Base-by-base conservation (phyloP, 35 echinoderm and acorn worm genomes). In the Acanthaster planci region DNA sequence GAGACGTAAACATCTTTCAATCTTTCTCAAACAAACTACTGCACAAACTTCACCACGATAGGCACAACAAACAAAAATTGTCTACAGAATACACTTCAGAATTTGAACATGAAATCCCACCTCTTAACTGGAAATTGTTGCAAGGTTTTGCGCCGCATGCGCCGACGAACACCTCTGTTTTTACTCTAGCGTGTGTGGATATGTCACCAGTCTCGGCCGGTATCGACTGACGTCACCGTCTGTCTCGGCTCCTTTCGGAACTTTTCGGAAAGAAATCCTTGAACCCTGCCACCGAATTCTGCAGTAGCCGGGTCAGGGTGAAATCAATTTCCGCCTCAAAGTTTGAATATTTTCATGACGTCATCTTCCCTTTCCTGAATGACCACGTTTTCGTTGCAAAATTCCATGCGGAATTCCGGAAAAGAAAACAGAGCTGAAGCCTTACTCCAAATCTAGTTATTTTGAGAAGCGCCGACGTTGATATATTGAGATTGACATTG, bases 221-320 rank as follows among this genome's bases (percentile, higher is more conserved):
- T n/a, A n/a, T 72, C 64, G 64, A 26, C 34, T 72, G 64, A 72
- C 64, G 64, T 72, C 64, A 72, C 64, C 34, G 64, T 72, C 64
- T 72, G 64, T 14, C 34, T 72, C 64, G 64, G 64, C 34, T 7
- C 26, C 64, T 72, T 72, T 72, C 64, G 64, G 64, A 72, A 72
- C 21, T 72, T 72, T 14, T 72, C 64, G 64, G 64, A 14, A 6
- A 12, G 42, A 47, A 72, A 72, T 72, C 64, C 64, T 72, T 72
- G 64, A 72, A 72, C 64, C 30, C 26, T n/a, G 64, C 23, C 34
- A 23, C 22, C 34, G 57, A 47, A 47, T 6, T 12, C 57, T 26
- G 30, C 64, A 10, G 29, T 34, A 16, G 42, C 42, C 42, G 64
- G 26, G 64, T 26, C 34, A 72, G 23, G 19, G 26, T 59, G 30